phyloP scores from a whole-genome alignment of 2,888 invertebrate species.

The Colletes collaris region DNA sequence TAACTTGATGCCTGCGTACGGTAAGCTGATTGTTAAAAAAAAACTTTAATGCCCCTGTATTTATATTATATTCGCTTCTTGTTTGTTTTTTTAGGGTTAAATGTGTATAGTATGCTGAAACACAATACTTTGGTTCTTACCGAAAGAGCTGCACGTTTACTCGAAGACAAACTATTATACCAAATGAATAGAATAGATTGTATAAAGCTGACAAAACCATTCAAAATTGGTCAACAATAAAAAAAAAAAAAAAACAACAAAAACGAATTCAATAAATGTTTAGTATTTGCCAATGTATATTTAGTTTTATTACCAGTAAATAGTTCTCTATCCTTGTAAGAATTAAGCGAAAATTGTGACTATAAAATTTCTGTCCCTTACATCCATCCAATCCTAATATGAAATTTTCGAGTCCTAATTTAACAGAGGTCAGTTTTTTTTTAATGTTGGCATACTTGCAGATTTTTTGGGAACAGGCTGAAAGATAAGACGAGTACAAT shows the following conservation, averaged over 20 bases:
- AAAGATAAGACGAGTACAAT: conserved; percentile 37
- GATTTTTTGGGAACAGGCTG: conserved; percentile 74
- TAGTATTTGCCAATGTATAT: conserved; percentile 7
- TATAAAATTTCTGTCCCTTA: conserved; percentile 4
- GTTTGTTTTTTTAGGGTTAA: conserved; percentile 85
- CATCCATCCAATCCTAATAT: conserved; percentile 1
- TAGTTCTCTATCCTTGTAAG: background rate
- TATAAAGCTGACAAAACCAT: conserved; percentile 83
- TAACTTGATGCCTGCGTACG: conserved; percentile 97
- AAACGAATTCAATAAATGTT: conserved; percentile 9
- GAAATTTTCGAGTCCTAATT: conserved; percentile 7
- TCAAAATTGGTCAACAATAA: conserved; percentile 86
- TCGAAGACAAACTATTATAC: conserved; percentile 91
- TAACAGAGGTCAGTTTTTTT: conserved; percentile 65
- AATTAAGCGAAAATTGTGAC: background rate
- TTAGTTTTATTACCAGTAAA: conserved; percentile 25
- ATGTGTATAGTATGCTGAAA: conserved; percentile 98
- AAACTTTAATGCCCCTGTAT: background rate
- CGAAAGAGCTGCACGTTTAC: conserved; percentile 90
- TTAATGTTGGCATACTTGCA: conserved; percentile 66
- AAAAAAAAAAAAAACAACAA: background rate
- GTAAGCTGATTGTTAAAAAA: conserved; percentile 78
- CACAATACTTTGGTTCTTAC: conserved; percentile 96
- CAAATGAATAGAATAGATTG: conserved; percentile 87
- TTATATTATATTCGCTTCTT: background rate